Percentiles rank a stretch among this genome's conserved stretches.
Evolutionary conservation across 92 coral and sea anemone genomes (phyloP).

Genomic region (Umimayanthus chanpuru): DNA sequence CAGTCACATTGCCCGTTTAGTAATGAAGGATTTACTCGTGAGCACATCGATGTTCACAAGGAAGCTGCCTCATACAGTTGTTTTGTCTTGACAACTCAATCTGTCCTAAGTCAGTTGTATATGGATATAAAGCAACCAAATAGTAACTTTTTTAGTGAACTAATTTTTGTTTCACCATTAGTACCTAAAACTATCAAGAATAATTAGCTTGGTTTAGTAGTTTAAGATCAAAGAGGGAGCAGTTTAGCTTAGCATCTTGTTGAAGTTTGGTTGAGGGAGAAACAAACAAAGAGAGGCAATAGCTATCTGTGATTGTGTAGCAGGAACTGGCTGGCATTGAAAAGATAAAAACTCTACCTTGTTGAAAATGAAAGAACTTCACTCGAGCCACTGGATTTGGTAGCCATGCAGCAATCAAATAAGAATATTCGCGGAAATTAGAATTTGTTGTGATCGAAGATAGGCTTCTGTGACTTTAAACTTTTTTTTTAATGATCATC

Average conservation of each 20-base stretch:
- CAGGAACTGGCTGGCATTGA: constrained; percentile 17
- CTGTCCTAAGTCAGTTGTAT: background rate
- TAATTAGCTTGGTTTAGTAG: constrained; percentile 23
- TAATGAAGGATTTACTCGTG: too few species aligned
- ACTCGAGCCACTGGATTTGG: background rate
- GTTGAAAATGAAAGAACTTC: background rate
- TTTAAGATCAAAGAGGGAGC: background rate
- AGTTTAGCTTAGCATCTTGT: background rate
- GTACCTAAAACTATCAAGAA: background rate
- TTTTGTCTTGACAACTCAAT: background rate
- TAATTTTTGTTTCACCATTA: background rate
- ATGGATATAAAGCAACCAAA: background rate
- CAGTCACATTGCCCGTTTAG: too few species aligned
- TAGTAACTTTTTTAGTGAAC: background rate
- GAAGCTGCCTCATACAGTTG: background rate
- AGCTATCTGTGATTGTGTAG: constrained; percentile 21
- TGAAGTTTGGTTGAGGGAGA: constrained; percentile 32
- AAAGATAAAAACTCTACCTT: constrained; percentile 24
- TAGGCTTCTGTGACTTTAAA: background rate
- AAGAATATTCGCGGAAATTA: background rate
- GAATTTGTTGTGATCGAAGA: background rate
- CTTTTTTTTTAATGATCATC: background rate
- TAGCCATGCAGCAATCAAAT: background rate
- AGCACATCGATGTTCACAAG: background rate
- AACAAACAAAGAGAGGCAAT: constrained; percentile 15